A percentile compares a stretch with the other conserved stretches of the same genome.
These are phyloP conservation scores for Stenopsyche tienmushanensis DNA, from an alignment of 1,140 invertebrate genomes.

Conservation along the genomic window DNA sequence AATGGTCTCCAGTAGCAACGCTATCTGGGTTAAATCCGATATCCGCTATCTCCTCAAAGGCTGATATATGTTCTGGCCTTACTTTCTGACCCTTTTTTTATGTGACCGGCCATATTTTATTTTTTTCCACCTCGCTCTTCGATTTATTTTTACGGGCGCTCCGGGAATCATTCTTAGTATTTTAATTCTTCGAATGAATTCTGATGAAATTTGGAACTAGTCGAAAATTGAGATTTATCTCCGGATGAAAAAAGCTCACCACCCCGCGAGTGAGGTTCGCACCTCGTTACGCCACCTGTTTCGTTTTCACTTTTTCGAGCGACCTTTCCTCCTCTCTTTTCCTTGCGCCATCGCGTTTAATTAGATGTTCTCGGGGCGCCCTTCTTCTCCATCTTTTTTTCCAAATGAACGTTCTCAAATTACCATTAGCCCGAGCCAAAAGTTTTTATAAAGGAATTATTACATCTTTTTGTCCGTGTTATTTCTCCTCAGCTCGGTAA, in stretches of 20 bases:
- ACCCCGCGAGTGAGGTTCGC: conserved; percentile 32
- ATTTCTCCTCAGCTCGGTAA: conserved; percentile 40
- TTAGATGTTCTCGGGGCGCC: conserved; percentile 32
- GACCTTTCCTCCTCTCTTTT: no score
- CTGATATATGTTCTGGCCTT: conserved; percentile 40
- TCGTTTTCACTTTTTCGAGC: conserved; percentile 9
- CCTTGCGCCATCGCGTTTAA: conserved; percentile 31
- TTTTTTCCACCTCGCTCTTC: conserved; percentile 25
- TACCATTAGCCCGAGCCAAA: conserved; percentile 41
- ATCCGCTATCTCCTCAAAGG: conserved; percentile 36
- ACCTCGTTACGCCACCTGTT: conserved; percentile 25
- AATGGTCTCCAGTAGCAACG: conserved; percentile 14
- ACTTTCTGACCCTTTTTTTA: conserved; percentile 33
- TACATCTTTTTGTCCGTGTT: conserved; percentile 42
- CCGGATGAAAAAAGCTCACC: neutral
- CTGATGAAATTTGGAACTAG: neutral
- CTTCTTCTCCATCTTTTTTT: conserved; percentile 29
- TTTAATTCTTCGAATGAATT: conserved; percentile 15
- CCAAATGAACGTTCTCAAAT: conserved; percentile 42
- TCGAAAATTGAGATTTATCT: conserved; percentile 15
- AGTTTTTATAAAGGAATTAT: conserved; percentile 43
- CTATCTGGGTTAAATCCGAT: conserved; percentile 33
- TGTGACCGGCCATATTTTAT: conserved; percentile 31
- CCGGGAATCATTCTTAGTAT: conserved; percentile 20
- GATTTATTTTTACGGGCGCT: conserved; percentile 35